phyloP scores from a whole-genome alignment of 2,888 invertebrate species.

The Acheta domesticus region DNA sequence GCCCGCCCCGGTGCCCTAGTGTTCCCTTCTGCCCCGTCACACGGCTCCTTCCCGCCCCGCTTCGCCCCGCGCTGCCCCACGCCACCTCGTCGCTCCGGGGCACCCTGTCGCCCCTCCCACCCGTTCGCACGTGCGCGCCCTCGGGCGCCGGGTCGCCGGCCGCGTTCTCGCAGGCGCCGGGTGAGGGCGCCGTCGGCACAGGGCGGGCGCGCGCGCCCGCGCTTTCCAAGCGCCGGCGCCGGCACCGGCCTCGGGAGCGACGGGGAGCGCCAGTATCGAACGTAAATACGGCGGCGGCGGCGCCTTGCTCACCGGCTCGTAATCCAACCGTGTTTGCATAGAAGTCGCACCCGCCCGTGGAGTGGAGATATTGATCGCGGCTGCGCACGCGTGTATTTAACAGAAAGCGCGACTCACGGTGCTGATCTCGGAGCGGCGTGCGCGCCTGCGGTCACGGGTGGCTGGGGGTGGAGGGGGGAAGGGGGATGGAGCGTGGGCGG shows the following conservation, averaged over 20 bases:
- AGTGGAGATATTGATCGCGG: constrained; percentile 8
- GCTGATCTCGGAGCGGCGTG: neutral
- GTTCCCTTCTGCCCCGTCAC: neutral
- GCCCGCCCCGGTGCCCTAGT: neutral
- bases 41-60: neutral
- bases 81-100: neutral
- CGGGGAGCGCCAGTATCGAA: neutral
- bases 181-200: neutral
- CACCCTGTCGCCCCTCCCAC: neutral
- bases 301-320: neutral
- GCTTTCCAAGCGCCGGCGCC: neutral
- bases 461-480: neutral
- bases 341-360: neutral
- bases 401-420: neutral
- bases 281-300: neutral
- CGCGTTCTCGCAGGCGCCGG: neutral
- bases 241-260: neutral
- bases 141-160: neutral
- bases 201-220: neutral
- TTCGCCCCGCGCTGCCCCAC: neutral
- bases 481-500: neutral
- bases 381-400: constrained; percentile 1
- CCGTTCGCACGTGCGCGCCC: neutral
- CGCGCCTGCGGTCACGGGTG: neutral
- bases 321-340: constrained; percentile 7